Percentiles rank a stretch among this genome's conserved stretches.
Conservation (phyloP, 2,797 vertebrate genomes). For the Echeneis naucrates region DNA sequence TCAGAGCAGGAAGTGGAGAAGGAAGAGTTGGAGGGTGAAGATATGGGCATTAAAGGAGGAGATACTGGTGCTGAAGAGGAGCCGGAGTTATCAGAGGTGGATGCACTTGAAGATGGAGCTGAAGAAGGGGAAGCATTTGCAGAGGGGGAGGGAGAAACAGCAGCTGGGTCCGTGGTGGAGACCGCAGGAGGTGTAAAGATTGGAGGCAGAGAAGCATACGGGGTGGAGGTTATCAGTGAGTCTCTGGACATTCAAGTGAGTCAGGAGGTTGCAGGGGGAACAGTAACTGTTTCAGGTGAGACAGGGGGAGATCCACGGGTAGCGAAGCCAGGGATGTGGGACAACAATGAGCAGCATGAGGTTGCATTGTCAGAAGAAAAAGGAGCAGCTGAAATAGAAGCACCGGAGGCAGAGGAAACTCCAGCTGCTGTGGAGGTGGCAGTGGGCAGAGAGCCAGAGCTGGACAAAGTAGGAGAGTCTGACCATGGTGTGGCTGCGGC, state of each 20-base stretch:
- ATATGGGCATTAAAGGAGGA: slow-evolving; percentile 19
- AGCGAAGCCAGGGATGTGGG: slow-evolving; percentile 21
- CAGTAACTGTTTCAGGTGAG: slow-evolving; percentile 26
- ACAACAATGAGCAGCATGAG: slow-evolving; percentile 28
- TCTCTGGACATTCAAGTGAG: slow-evolving; percentile 26
- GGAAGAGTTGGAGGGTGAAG: slow-evolving; percentile 23
- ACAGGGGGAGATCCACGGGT: slow-evolving; percentile 21
- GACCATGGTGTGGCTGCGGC: slow-evolving; percentile 1
- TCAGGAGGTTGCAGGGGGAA: slow-evolving; percentile 42
- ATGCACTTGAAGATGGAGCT: slow-evolving; percentile 27
- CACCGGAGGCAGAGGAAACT: slow-evolving; percentile 43
- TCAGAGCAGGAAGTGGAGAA: slow-evolving; percentile 34
- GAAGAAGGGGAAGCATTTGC: slow-evolving; percentile 26
- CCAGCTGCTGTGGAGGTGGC: slow-evolving; percentile 34
- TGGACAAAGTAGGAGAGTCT: slow-evolving; percentile 37
- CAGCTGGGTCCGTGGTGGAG: slow-evolving; percentile 32
- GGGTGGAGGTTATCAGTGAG: slow-evolving; percentile 31
- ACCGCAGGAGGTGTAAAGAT: slow-evolving; percentile 28
- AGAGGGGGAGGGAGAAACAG: slow-evolving; percentile 29
- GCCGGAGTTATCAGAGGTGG: slow-evolving; percentile 31
- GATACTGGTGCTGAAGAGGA: slow-evolving; percentile 31
- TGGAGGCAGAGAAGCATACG: slow-evolving; percentile 30
- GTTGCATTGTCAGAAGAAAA: slow-evolving; percentile 43
- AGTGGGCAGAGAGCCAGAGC: slow-evolving; percentile 29
- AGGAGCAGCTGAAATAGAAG: slow-evolving; percentile 34